Base-by-base conservation (phyloP, 2,888 invertebrate genomes). In the Hemicrepidius hirtus region DNA sequence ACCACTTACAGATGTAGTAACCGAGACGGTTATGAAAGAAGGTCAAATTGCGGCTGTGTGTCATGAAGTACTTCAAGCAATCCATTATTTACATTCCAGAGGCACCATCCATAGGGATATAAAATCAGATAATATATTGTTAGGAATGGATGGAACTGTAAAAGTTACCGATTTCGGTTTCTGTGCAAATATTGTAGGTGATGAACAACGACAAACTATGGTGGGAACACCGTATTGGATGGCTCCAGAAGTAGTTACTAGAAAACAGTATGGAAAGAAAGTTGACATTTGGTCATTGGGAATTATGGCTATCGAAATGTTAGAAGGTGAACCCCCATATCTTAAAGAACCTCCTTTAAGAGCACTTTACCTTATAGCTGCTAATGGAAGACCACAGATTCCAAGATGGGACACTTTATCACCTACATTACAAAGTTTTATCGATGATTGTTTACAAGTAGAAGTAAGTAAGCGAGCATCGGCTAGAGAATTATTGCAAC, bases 221-320 rank as follows among this genome's bases (percentile, higher is more conserved):
- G 97, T 97, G 0, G 97, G 98, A n/a, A 98, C 98, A 0, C 97
- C 97, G 0, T 98, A 97, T 82, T 97, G 97, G 98, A 98, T 98
- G 98, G 97, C 98, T 0, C 98, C 98, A 0, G 97, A 97, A 86
- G 95, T 97, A 0, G 96, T 96, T 0, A 96, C 95, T 0, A 89
- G 97, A 75, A 97, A 97, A 83, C 95, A 96, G 80, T 98, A 98
- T 80, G 97, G 97, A 9, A 96, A 96, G 83, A 86, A 86, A 76
- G 86, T 97, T 0, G 97, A 97, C 83, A 95, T 97, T 41, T 97
- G 97, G 97, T 97, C 97, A 0, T 88, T 98, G 68, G 97, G 97
- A n/a, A 98, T 99, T 75, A 98, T 99, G 98, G 96, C 97, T 0
- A 97, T 99, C 68, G 97, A 97, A 87, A 96, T 96, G 96, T 94